Evolutionary conservation across 2,113 vertebrate species (phyloP).

Genomic region (Pristiophorus japonicus): DNA sequence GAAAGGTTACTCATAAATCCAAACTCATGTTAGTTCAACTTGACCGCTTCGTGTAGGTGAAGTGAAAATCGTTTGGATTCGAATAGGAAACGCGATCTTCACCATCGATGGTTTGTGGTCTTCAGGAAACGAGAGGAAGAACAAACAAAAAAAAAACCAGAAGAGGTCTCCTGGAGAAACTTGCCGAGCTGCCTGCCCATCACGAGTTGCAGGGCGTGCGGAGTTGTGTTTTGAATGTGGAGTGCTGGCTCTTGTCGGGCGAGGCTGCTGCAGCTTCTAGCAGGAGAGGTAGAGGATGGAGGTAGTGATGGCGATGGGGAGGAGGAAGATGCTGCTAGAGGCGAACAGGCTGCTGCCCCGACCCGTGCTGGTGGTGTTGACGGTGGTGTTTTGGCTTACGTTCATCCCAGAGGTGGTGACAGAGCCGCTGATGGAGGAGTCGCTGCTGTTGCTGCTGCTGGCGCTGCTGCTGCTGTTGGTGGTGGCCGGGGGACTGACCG

Average conservation of each 20-base stretch:
- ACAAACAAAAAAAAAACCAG: neutral
- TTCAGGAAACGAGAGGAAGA: neutral
- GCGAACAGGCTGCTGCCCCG: constrained; percentile 54
- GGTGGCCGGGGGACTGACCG: too few relatives aligned
- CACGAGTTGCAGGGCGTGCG: neutral
- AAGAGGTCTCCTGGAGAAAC: neutral
- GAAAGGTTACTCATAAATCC: too few relatives aligned
- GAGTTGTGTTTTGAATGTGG: too few relatives aligned
- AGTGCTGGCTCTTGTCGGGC: neutral
- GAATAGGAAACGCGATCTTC: neutral
- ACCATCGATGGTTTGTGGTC: too few relatives aligned
- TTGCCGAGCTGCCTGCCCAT: neutral
- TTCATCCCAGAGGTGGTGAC: constrained; percentile 43
- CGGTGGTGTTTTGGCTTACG: constrained; percentile 45
- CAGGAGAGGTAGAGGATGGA: constrained; percentile 64
- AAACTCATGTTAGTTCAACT: neutral
- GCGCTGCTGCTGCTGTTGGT: neutral
- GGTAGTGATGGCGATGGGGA: constrained; percentile 46
- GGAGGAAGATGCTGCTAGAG: constrained; percentile 51
- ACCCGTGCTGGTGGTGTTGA: constrained; percentile 51
- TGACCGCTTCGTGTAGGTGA: neutral
- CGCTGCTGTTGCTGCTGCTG: neutral
- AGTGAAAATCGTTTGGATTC: neutral
- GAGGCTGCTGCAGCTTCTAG: constrained; percentile 41
- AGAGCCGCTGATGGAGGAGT: neutral